Evolutionary conservation across 30 jellyfish, hydroid and myxozoan species (phyloP), one percentile per base, ranked within the genome.

Genomic region (Aurelia aurita): DNA sequence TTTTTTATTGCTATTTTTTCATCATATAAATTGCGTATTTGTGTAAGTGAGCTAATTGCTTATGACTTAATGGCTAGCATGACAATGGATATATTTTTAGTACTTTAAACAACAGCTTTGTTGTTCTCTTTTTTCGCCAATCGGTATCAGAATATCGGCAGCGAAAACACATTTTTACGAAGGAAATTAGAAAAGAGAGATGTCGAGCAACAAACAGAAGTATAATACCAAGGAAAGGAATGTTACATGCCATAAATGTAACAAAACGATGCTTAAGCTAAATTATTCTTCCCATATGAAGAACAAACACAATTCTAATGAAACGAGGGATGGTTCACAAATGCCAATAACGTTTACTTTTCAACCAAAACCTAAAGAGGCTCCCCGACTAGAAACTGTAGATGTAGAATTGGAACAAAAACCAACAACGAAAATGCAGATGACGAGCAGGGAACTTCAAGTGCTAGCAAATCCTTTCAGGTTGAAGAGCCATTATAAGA

Each of bases 301-400:
- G 69, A 69, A 69, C 81, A 69, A 1, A 69, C 63, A 69, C 45
- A 29, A 69, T 69, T 69, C 81, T 1, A 69, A 35, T 69, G 81
- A 29, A 31, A 69, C 81, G 23, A 69, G 81, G 31, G 63, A 69
- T 69, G 81, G 74, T 44, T 69, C 81, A 44, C 81, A 69, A 69
- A 32, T 69, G 63, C 81, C 81, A 31, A n/a, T 69, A 69, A 31
- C 81, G 22, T 69, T 69, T 69, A 69, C 61, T 26, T 44, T 69
- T 69, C 81, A 69, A 69, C 63, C 81, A 3, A 69, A 69, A 69
- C 81, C 81, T 28, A 69, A 29, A 4, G 22, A 44, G 81, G 23
- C 81, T 16, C 81, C 81, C 75, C 23, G 70, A 28, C 61, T 69
- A 18, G 63, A 69, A 26, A 28, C 81, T 69, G 81, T 22, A 69